phyloP scores from a whole-genome alignment of 2,797 vertebrate genomes.

The Odontamblyopus rebecca region DNA sequence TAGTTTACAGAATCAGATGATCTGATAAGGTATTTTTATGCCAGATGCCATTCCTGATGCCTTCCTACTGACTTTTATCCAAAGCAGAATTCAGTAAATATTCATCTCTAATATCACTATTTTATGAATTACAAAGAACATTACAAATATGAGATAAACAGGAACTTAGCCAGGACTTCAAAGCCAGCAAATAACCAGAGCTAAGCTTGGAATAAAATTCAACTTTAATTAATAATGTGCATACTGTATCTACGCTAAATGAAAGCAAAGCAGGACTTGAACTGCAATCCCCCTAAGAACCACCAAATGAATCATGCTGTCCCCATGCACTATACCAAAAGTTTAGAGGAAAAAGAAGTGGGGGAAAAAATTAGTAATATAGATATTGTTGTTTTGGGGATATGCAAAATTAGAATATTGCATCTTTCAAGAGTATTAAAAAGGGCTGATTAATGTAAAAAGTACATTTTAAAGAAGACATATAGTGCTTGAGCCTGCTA shows the following conservation, averaged over 20 bases:
- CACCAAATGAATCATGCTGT: not conserved
- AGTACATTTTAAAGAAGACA: no score
- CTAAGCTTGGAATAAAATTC: not conserved
- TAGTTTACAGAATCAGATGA: no score
- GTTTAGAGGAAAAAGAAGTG: not conserved
- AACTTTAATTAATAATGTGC: not conserved
- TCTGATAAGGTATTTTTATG: not conserved
- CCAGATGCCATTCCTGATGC: not conserved
- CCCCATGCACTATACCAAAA: not conserved
- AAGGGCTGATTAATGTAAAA: no score
- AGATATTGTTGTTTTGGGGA: no score
- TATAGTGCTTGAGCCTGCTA: no score
- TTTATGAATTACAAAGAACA: no score
- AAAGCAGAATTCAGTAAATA: not conserved
- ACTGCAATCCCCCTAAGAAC: not conserved
- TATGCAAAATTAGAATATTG: no score
- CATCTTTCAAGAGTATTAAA: no score
- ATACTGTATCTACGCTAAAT: not conserved
- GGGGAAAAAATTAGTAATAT: no score
- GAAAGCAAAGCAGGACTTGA: not conserved
- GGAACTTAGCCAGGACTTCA: not conserved
- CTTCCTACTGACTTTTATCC: not conserved
- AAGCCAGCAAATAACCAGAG: not conserved
- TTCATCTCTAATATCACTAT: not conserved
- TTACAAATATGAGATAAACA: not conserved